Percentiles rank a stretch among this genome's conserved stretches.
Conservation (phyloP, 1,140 invertebrate genomes). For the Aphis craccivora region DNA sequence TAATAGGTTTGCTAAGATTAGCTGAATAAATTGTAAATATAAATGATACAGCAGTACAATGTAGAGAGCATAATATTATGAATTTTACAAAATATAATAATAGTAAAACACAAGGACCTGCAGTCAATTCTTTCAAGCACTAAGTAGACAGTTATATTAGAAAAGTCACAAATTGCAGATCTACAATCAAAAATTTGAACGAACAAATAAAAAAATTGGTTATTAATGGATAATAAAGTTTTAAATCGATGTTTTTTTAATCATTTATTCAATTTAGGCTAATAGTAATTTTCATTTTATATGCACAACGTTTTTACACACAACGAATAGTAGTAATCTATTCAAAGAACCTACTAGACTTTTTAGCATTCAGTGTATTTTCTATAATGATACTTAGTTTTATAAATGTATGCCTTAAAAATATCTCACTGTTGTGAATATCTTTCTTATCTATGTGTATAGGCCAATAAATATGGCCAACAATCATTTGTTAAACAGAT, state of each 20-base stretch:
- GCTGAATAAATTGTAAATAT: too few relatives aligned
- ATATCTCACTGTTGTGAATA: not conserved
- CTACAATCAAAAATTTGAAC: not conserved
- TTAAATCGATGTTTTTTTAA: not conserved
- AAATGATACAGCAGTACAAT: too few relatives aligned
- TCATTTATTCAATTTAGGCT: not conserved
- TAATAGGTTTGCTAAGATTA: too few relatives aligned
- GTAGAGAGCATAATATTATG: too few relatives aligned
- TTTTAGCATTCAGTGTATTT: not conserved
- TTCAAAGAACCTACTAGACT: too few relatives aligned
- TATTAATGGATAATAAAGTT: not conserved
- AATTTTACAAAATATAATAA: too few relatives aligned
- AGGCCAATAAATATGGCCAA: not conserved
- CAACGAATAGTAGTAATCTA: not conserved
- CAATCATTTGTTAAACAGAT: not conserved
- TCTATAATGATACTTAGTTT: not conserved
- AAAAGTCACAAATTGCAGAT: not conserved
- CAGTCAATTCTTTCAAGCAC: not conserved
- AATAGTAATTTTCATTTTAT: not conserved
- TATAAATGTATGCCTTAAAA: not conserved
- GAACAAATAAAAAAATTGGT: not conserved
- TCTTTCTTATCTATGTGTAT: not conserved
- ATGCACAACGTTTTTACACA: not conserved
- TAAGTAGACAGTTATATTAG: not conserved
- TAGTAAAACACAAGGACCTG: too few relatives aligned